Evolutionary conservation across 1,140 invertebrate genomes (phyloP), one percentile per base, ranked within the genome.

Genomic region (Drosophila repletoides): DNA sequence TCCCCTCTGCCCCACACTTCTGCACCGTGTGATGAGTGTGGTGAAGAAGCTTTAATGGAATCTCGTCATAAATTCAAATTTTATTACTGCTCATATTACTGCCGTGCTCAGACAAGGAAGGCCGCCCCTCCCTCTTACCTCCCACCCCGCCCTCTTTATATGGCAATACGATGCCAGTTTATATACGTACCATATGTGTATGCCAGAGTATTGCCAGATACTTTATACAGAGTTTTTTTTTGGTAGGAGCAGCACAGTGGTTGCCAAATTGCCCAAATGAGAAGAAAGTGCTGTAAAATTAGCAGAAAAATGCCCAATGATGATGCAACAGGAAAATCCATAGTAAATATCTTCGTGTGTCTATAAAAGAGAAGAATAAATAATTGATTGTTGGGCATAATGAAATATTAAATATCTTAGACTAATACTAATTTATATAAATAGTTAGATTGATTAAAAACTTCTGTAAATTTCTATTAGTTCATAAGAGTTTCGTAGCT

Each of bases 21-120:
- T 41, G 0, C 31, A 2, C 36, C 64, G 48, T 60, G 55, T 52
- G 43, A 46, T 43, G 70, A 65, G 74, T 86, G 80, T 72, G 77
- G 80, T 51, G 75, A 84, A 88, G 83, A 88, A 84, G 84, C 83
- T 88, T 88, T 88, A 88, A 88, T 88, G 83, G 83, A 88, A 79
- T 88, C 83, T 88, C 84, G 83, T 84, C 83, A 88, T 88, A 88
- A 88, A 88, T 88, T 88, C 84, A 84, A 88, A 88, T 88, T 88
- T 88, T 88, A 88, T 88, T 88, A 70, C 83, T 77, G 74, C 77
- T 81, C 81, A 86, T 84, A 86, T 86, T 86, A 86, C 80, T 51
- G 81, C 71, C 55, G 52, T 55, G 72, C 73, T 65, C 61, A 58
- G 72, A 55, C 58, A 61, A 36, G 52, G 34, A 26, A 34, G 51